phyloP scores from a whole-genome alignment of 2,888 invertebrate species.

The Ommatoiulus sabulosus region DNA sequence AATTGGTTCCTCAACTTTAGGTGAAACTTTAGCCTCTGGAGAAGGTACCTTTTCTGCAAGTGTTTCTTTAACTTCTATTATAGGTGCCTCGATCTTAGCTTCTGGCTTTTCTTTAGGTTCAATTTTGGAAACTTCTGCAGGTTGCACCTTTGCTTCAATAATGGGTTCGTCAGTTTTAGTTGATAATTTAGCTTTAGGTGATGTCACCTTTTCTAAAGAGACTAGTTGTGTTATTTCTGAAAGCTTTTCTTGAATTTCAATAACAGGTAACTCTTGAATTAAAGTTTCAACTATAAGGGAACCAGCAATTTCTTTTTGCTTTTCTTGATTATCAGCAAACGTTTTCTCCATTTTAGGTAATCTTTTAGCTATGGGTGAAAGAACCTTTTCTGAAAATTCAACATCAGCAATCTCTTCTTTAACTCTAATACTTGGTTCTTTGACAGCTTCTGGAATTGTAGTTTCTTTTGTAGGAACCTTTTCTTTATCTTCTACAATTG shows the following conservation, averaged over 20 bases:
- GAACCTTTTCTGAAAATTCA: background rate
- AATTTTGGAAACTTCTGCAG: background rate
- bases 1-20: background rate
- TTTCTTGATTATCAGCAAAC: background rate
- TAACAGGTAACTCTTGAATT: no score
- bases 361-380: background rate
- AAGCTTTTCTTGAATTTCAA: no score
- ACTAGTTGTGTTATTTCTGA: background rate
- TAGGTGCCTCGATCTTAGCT: constrained; percentile 60
- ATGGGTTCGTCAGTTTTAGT: background rate
- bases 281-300: no score
- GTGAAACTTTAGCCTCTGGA: constrained; percentile 10
- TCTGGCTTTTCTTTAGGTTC: background rate
- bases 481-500: no score
- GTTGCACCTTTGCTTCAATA: background rate
- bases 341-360: background rate
- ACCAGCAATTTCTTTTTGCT: background rate
- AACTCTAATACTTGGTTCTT: background rate
- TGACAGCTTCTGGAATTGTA: no score
- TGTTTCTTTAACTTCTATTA: constrained; percentile 23
- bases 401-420: background rate
- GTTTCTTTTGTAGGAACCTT: no score
- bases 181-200: background rate
- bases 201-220: background rate
- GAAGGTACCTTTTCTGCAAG: background rate